phyloP scores from a whole-genome alignment of 2,797 vertebrate genomes.

The Xyrichtys novacula region DNA sequence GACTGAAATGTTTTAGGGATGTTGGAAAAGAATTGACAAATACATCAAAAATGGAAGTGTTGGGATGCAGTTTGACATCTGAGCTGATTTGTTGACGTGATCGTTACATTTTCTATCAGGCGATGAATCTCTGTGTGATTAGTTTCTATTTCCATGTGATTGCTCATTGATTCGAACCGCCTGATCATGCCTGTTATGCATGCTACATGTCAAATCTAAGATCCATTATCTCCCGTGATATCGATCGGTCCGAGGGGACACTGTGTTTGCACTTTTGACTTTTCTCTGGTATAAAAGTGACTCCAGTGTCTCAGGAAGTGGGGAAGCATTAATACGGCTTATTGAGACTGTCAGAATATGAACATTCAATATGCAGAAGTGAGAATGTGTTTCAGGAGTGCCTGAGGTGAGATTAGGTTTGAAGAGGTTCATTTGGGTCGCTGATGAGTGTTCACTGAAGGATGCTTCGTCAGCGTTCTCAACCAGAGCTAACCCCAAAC shows the following conservation, averaged over 20 bases:
- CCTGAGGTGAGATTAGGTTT: conserved; percentile 52
- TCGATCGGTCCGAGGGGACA: not conserved
- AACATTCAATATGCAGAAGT: conserved; percentile 30
- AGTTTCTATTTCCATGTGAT: not conserved
- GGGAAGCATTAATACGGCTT: conserved; percentile 18
- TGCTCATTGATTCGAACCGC: conserved; percentile 6
- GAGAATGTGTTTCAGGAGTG: conserved; percentile 36
- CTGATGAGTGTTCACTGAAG: conserved; percentile 43
- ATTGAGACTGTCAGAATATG: conserved; percentile 26
- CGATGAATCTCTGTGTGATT: not conserved
- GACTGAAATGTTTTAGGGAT: not conserved
- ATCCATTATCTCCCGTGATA: conserved; percentile 19
- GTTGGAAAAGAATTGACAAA: not conserved
- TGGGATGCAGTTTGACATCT: not conserved
- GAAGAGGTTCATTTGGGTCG: conserved; percentile 54
- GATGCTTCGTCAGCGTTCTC: conserved; percentile 63
- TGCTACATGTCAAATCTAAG: conserved; percentile 7
- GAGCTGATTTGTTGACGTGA: not conserved
- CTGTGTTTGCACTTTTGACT: not conserved
- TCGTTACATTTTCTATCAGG: not conserved
- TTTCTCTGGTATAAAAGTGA: conserved; percentile 18
- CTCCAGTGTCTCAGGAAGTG: conserved; percentile 6
- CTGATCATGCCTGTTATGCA: not conserved
- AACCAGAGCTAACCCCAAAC: conserved; percentile 39
- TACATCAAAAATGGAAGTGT: not conserved